Evolutionary conservation across 2,797 vertebrate genomes (phyloP).

Genomic region (Alfaro cultratus): DNA sequence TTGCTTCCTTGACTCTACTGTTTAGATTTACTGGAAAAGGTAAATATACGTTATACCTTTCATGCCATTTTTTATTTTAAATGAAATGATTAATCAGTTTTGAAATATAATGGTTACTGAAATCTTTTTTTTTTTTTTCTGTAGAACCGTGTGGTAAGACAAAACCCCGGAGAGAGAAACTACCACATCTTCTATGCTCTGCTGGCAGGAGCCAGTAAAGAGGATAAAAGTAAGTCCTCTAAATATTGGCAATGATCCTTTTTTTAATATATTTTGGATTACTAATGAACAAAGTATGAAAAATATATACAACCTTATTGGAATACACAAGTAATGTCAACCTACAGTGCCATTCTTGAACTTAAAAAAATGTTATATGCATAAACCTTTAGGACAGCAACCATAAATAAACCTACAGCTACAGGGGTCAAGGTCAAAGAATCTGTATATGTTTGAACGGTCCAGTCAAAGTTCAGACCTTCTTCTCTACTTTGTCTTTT

Average conservation of each 20-base stretch:
- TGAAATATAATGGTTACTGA: neutral
- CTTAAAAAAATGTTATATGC: neutral
- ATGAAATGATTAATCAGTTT: conserved; percentile 8
- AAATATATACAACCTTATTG: neutral
- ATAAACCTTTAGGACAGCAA: neutral
- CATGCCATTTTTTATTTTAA: neutral
- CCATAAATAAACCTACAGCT: no score
- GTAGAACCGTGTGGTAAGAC: conserved; percentile 92
- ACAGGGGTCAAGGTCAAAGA: no score
- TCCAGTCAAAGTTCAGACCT: neutral
- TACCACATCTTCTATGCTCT: conserved; percentile 95
- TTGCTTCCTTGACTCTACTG: conserved; percentile 75
- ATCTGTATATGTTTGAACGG: no score
- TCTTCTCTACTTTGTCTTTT: neutral
- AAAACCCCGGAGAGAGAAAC: conserved; percentile 92
- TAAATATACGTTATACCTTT: conserved; percentile 50
- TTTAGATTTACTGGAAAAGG: conserved; percentile 95
- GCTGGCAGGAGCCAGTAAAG: conserved; percentile 84
- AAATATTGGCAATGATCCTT: neutral
- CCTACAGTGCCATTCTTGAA: neutral
- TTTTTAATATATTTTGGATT: neutral
- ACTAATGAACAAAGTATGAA: neutral
- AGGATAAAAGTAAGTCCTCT: conserved; percentile 84
- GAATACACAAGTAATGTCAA: neutral
- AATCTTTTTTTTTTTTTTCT: conserved; percentile 51